Conservation (phyloP, 2,888 invertebrate species). For the Eumacrocentrus americanus region DNA sequence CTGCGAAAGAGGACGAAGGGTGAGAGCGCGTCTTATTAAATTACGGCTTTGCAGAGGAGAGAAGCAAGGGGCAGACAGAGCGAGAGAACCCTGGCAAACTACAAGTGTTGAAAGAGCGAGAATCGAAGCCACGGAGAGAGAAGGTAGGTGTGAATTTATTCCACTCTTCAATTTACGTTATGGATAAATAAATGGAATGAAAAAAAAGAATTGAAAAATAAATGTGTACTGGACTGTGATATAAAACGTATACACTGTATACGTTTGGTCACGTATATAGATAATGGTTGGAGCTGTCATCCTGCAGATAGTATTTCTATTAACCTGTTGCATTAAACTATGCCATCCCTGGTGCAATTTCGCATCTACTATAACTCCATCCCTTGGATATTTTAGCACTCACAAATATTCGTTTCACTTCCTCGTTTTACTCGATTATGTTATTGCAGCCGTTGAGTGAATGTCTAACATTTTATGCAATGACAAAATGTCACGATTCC, state of each 20-base stretch:
- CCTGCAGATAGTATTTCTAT: slow-evolving; percentile 25
- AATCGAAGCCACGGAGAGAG: background rate
- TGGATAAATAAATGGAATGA: slow-evolving; percentile 6
- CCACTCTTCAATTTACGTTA: background rate
- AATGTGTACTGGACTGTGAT: background rate
- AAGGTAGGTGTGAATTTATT: slow-evolving; percentile 21
- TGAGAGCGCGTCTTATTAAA: slow-evolving; percentile 21
- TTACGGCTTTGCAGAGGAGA: background rate
- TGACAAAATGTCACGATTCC: too few species aligned
- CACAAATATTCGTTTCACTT: too few species aligned
- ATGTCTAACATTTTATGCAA: too few species aligned
- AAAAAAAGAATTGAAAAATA: slow-evolving; percentile 5
- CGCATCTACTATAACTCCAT: slow-evolving; percentile 3
- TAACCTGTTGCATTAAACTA: slow-evolving; percentile 19
- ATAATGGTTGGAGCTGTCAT: slow-evolving; percentile 16
- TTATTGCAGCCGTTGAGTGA: too few species aligned
- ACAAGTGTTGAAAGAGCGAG: background rate
- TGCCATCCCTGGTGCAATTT: slow-evolving; percentile 8
- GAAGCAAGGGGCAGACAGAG: background rate
- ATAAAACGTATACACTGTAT: slow-evolving; percentile 39
- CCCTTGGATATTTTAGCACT: too few species aligned
- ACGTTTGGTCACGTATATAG: slow-evolving; percentile 35
- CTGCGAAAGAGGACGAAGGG: too few species aligned
- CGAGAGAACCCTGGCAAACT: too few species aligned
- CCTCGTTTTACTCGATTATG: too few species aligned